Conservation (phyloP, 1,140 invertebrate species). For the Brachionus koreanus region DNA sequence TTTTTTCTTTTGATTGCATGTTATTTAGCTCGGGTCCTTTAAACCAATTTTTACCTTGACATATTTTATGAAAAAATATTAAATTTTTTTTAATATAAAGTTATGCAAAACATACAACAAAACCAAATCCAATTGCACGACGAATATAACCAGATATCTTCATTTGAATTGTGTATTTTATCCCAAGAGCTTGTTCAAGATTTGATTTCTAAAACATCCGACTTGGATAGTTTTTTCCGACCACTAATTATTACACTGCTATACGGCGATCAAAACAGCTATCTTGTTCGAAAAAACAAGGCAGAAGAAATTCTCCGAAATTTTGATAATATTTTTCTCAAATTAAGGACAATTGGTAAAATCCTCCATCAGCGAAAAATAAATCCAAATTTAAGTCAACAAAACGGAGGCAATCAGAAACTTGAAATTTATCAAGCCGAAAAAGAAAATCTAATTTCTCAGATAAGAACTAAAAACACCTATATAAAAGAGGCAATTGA, state of each 20-base stretch:
- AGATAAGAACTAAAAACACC: slow-evolving; percentile 3
- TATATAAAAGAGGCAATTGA: slow-evolving; percentile 30
- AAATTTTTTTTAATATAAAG: background rate
- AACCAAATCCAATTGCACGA: slow-evolving; percentile 8
- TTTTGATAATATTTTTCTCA: background rate
- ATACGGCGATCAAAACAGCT: slow-evolving; percentile 28
- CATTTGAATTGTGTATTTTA: slow-evolving; percentile 33
- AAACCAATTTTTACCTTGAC: background rate
- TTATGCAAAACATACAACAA: slow-evolving; percentile 30
- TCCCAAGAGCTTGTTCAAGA: slow-evolving; percentile 36
- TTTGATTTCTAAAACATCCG: background rate
- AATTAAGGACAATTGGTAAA: slow-evolving; percentile 10
- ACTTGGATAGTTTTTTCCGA: background rate
- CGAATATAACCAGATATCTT: slow-evolving; percentile 34
- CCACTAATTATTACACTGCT: background rate
- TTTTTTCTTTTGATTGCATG: background rate
- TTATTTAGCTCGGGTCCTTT: background rate
- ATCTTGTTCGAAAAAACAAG: slow-evolving; percentile 18
- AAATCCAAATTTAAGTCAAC: background rate
- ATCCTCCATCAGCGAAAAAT: slow-evolving; percentile 3
- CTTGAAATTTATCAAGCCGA: background rate
- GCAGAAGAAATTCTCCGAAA: background rate
- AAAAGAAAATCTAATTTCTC: slow-evolving; percentile 10
- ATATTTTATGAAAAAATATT: background rate
- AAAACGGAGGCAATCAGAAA: background rate